Evolutionary conservation across 2,888 invertebrate species (phyloP), one percentile per base, ranked within the genome.

Genomic region (Coenonympha glycerion): DNA sequence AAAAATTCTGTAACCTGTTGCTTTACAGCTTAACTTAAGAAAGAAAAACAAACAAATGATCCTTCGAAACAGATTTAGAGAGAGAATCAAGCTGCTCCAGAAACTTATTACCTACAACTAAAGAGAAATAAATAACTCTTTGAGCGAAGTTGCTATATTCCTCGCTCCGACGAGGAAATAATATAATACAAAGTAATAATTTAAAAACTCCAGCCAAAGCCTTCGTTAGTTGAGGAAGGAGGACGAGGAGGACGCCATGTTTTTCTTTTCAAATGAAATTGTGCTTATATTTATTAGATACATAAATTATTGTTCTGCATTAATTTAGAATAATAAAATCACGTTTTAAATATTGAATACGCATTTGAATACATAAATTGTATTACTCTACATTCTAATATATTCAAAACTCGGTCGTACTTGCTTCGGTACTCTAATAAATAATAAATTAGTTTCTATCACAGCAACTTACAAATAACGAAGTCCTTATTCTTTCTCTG

Each of bases 131-230:
- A 24, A 39, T 39, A 39, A 24, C 39, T 39, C 39, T 39, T 39
- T 39, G 39, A 39, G 15, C 22, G 39, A 15, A 15, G 22, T 15
- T 15, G 15, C 13, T 9, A 24, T 24, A 9, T 4, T 24, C 15
- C 15, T 15, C 24, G 39, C 9, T 3, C 39, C 13, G 39, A 39
- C 15, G 15, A 11, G 36, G 9, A 39, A 15, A 39, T 24, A 15
- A 39, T 24, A 39, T 39, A 24, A 39, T 39, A 39, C 39, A 39
- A 39, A 39, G 39, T 24, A 39, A 39, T 22, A 39, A 39, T 24
- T 39, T 39, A 8, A 39, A 39, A 39, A 39, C 24, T 39, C 15
- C 9, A 37, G 3, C 22, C 22, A 8, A 24, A 39, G 37, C 21
- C 37, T 15, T 6, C n/a, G 6, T 22, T 22, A 11, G 19, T 19